These are phyloP conservation scores for Astur gentilis DNA, from an alignment of 2,113 vertebrate genomes.

Conservation along the genomic window DNA sequence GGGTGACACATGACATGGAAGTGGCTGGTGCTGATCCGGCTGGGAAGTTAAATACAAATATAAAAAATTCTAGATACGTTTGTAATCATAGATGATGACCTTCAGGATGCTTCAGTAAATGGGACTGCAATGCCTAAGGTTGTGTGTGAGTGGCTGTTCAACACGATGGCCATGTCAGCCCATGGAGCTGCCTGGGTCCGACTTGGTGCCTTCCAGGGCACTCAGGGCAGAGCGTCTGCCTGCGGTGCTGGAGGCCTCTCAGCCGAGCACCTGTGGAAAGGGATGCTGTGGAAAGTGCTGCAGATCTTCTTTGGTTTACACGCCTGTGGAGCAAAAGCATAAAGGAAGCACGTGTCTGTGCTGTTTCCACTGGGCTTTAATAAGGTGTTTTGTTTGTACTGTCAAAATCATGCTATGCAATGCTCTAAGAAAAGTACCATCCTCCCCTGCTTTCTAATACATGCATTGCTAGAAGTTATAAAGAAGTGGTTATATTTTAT, in stretches of 20 bases:
- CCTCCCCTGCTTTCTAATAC: neutral
- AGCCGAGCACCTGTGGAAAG: fast-evolving
- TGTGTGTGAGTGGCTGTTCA: neutral
- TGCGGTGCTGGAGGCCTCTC: neutral
- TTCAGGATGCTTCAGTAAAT: neutral
- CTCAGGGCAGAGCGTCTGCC: neutral
- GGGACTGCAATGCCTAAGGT: neutral
- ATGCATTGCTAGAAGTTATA: neutral
- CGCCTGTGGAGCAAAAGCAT: neutral
- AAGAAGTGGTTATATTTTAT: neutral
- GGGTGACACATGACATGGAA: neutral
- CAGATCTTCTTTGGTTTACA: neutral
- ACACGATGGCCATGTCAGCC: neutral
- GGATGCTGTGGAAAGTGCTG: neutral
- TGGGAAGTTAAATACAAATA: neutral
- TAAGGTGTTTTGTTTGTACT: neutral
- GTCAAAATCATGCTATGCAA: neutral
- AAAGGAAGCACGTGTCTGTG: neutral
- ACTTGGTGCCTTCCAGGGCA: fast-evolving
- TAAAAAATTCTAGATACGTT: neutral
- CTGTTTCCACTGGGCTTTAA: neutral
- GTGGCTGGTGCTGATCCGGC: neutral
- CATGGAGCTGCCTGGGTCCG: fast-evolving
- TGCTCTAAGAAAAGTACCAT: neutral
- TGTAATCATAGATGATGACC: neutral